phyloP scores from a whole-genome alignment of 2,797 vertebrate species.

The Gymnodraco acuticeps region DNA sequence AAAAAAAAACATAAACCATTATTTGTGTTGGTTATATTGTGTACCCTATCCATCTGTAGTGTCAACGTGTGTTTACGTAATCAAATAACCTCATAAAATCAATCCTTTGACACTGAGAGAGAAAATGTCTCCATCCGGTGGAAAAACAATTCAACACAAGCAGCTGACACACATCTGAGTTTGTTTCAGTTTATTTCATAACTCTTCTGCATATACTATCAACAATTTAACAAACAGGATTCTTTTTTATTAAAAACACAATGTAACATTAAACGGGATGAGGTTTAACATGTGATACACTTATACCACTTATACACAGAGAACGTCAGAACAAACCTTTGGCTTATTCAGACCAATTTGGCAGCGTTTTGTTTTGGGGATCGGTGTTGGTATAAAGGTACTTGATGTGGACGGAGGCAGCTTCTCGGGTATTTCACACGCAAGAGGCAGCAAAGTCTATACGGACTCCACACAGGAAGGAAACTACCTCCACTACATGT shows the following conservation, averaged over 20 bases:
- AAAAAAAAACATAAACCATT: too few relatives aligned
- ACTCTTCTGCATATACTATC: conserved; percentile 78
- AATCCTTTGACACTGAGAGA: not conserved
- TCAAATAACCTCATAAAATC: too few relatives aligned
- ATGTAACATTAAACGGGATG: conserved; percentile 76
- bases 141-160: not conserved
- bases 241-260: conserved; percentile 74
- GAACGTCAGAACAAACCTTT: conserved; percentile 65
- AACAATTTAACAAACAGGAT: conserved; percentile 80
- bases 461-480: conserved; percentile 38
- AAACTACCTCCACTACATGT: conserved; percentile 46
- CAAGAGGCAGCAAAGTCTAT: conserved; percentile 58
- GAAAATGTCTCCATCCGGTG: conserved; percentile 24
- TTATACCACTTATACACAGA: conserved; percentile 77
- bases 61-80: too few relatives aligned
- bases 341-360: conserved; percentile 79
- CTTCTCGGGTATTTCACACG: conserved; percentile 53
- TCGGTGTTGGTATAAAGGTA: conserved; percentile 62
- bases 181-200: conserved; percentile 76
- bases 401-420: conserved; percentile 55
- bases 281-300: conserved; percentile 80
- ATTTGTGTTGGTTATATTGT: too few relatives aligned
- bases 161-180: conserved; percentile 14
- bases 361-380: conserved; percentile 74
- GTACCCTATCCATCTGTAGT: too few relatives aligned